Conservation (phyloP, 2,113 vertebrate genomes). For the Indri indri region DNA sequence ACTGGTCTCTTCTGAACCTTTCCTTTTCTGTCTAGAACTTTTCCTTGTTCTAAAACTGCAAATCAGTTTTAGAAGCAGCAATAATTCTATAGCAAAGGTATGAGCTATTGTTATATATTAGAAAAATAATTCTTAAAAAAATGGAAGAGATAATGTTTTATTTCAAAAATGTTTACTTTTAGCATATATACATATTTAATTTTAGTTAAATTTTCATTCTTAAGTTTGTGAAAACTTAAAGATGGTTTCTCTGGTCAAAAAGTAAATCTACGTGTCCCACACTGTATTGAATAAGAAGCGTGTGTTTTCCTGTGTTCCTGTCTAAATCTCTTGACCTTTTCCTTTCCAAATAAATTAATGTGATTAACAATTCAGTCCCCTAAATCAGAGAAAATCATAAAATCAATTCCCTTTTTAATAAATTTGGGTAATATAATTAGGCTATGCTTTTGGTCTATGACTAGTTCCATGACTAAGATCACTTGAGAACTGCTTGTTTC, state of each 20-base stretch:
- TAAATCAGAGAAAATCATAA: slow-evolving; percentile 39
- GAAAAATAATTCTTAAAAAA: neutral
- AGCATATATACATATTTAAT: neutral
- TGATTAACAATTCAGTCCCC: slow-evolving; percentile 13
- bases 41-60: neutral
- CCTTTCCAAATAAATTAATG: neutral
- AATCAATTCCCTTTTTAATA: slow-evolving; percentile 24
- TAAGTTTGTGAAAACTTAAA: neutral
- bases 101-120: neutral
- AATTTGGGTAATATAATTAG: slow-evolving; percentile 2
- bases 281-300: neutral
- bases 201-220: neutral
- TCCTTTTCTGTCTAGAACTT: neutral
- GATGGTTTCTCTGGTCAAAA: neutral
- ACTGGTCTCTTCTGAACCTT: neutral
- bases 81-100: neutral
- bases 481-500: slow-evolving; percentile 45
- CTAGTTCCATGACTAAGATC: slow-evolving; percentile 51
- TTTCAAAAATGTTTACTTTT: slow-evolving; percentile 16
- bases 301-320: neutral
- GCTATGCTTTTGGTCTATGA: neutral
- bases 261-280: neutral
- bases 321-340: neutral
- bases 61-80: neutral
- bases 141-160: neutral